phyloP scores from a whole-genome alignment of 2,888 invertebrate genomes.

The Elegia similella region DNA sequence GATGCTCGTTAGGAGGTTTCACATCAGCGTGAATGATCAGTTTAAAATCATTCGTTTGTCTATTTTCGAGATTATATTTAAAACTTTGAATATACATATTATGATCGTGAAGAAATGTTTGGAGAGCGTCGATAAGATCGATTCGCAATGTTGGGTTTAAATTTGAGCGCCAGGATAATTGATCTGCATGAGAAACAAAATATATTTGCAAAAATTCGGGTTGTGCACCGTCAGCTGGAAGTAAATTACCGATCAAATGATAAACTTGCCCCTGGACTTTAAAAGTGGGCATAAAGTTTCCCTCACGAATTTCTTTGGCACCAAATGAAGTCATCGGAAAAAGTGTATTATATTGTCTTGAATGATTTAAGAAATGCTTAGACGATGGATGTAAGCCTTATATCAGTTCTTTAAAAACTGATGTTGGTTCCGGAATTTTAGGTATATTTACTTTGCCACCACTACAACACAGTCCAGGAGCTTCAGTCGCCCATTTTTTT shows the following conservation, averaged over 20 bases:
- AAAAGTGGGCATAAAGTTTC: no score
- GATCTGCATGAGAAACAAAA: not conserved
- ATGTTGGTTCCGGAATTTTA: no score
- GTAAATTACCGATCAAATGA: not conserved
- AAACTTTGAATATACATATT: slow-evolving; percentile 29
- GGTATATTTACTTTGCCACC: no score
- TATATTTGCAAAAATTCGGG: not conserved
- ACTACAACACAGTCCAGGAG: no score
- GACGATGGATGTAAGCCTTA: no score
- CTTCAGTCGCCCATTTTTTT: no score
- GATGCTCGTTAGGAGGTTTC: slow-evolving; percentile 21
- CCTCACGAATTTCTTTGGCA: no score
- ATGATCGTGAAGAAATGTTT: slow-evolving; percentile 9
- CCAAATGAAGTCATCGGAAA: no score
- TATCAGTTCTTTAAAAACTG: no score
- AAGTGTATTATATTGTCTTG: no score
- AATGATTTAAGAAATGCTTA: no score
- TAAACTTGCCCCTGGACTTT: not conserved
- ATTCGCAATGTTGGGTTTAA: not conserved
- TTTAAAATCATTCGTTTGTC: slow-evolving; percentile 27
- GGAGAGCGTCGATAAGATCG: not conserved
- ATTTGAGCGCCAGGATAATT: not conserved
- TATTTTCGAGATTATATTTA: slow-evolving; percentile 30
- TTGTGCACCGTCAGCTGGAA: not conserved
- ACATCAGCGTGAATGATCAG: slow-evolving; percentile 30